Evolutionary conservation across 1,140 invertebrate species (phyloP), one percentile per base, ranked within the genome.

Genomic region (Drosophila funebris): DNA sequence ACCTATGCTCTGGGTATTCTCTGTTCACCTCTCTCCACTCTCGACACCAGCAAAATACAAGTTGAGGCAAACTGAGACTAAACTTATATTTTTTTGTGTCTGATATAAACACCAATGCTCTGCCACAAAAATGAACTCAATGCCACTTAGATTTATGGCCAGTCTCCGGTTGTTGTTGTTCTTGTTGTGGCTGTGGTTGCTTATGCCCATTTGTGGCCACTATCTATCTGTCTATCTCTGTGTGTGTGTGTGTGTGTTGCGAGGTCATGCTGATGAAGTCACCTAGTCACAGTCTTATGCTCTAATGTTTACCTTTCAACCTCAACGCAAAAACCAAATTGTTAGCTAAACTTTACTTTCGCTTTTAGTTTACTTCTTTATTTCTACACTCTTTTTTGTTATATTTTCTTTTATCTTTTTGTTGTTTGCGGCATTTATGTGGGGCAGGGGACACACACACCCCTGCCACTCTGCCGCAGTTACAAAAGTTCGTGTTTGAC

Each of bases 121-220:
- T 16, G 53, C 53, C 70, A 43, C 54, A 68, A 67, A 68, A 67
- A 73, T 69, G 56, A 69, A 73, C 54, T 61, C 71, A 69, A 72
- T 72, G 56, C 56, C 71, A 69, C 64, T 68, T 68, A 56, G 64
- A 73, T 73, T 69, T 69, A 73, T 69, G 57, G 56, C 64, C 71
- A 73, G 64, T 68, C 63, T 64, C 70, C 64, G 48, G 46, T 37
- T 48, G 33, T 66, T 70, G 67, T 54, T 57, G 48, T 46, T 62
- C 36, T 37, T 48, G 33, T 66, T 70, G 67, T 54, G 66, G 48
- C 57, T 62, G 50, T 48, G 46, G 3, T 29, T 39, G 63, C 63
- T 57, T 63, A 57, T 53, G 53, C 43, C 64, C 74, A 76, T 73
- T 68, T 73, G 56, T 52, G 69, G 54, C n/a, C n/a, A n/a, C n/a